A percentile compares a stretch with the other conserved stretches of the same genome.
Conservation (phyloP, 35 echinoderm and acorn worm genomes). For the Diadema setosum region DNA sequence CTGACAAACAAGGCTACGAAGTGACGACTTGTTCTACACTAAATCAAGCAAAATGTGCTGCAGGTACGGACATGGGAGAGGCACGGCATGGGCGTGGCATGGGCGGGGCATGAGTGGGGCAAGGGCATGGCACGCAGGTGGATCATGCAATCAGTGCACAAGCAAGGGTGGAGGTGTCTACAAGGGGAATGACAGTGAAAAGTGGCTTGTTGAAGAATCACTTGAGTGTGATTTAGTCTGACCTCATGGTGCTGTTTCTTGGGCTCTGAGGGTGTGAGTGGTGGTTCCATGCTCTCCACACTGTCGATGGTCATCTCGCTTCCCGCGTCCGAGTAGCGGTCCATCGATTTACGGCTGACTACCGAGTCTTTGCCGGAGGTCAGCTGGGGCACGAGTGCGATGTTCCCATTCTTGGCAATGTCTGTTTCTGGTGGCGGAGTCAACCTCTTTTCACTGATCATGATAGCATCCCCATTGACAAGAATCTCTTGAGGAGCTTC, state of each 20-base stretch:
- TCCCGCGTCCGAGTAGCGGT: slow-evolving; percentile 57
- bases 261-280: not conserved
- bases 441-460: not conserved
- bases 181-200: no score
- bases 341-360: slow-evolving; percentile 24
- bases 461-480: not conserved
- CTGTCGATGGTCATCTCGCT: slow-evolving; percentile 66
- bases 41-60: no score
- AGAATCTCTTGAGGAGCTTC: not conserved
- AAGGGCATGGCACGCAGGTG: no score
- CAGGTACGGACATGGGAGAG: no score
- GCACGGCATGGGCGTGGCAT: no score
- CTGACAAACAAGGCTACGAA: no score
- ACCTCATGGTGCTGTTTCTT: slow-evolving; percentile 43
- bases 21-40: no score
- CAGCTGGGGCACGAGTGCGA: not conserved
- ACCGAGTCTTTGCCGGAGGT: slow-evolving; percentile 19
- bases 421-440: not conserved
- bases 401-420: not conserved
- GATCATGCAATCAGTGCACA: no score
- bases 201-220: no score
- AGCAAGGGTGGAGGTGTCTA: no score
- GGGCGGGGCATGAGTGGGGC: no score
- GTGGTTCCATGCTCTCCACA: slow-evolving; percentile 41
- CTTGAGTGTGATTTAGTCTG: not conserved